Percentiles rank a stretch among this genome's conserved stretches.
Evolutionary conservation across 2,888 invertebrate genomes (phyloP).

Genomic region (Syritta pipiens): DNA sequence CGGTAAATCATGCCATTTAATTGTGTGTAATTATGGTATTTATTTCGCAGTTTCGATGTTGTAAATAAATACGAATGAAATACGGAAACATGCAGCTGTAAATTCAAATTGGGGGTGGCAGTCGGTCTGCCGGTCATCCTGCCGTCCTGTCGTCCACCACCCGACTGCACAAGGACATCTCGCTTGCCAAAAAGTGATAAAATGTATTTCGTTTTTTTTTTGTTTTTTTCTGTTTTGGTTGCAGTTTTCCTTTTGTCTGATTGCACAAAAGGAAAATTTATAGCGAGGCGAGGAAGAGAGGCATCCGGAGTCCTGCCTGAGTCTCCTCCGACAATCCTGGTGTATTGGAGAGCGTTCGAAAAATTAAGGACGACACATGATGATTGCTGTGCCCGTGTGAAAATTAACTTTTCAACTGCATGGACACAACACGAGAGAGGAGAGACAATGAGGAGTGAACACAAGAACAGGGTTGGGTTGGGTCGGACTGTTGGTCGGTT

Average conservation of each 20-base stretch:
- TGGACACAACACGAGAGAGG: conserved; percentile 11
- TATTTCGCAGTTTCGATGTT: conserved; percentile 67
- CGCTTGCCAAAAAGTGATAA: conserved; percentile 67
- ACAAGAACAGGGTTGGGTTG: conserved; percentile 4
- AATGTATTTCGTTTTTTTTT: conserved; percentile 44
- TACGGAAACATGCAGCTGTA: conserved; percentile 68
- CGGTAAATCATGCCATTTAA: conserved; percentile 68
- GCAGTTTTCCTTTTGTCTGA: conserved; percentile 61
- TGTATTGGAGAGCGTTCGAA: conserved; percentile 48
- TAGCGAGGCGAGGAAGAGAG: conserved; percentile 23
- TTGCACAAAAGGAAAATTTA: conserved; percentile 64
- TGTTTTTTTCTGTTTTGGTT: conserved; percentile 18
- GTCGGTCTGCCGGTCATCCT: neutral
- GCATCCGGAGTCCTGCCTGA: neutral
- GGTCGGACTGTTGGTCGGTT: conserved; percentile 30
- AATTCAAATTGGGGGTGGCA: conserved; percentile 62
- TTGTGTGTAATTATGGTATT: conserved; percentile 70
- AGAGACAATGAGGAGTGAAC: neutral
- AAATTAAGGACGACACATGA: conserved; percentile 68
- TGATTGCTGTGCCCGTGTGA: conserved; percentile 67
- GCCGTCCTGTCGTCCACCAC: conserved; percentile 12
- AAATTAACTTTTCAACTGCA: conserved; percentile 64
- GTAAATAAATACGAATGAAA: conserved; percentile 68
- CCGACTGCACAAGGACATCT: conserved; percentile 43
- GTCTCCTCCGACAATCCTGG: conserved; percentile 29